Base-by-base conservation (phyloP, 2,113 vertebrate genomes). In the Martes martes region DNA sequence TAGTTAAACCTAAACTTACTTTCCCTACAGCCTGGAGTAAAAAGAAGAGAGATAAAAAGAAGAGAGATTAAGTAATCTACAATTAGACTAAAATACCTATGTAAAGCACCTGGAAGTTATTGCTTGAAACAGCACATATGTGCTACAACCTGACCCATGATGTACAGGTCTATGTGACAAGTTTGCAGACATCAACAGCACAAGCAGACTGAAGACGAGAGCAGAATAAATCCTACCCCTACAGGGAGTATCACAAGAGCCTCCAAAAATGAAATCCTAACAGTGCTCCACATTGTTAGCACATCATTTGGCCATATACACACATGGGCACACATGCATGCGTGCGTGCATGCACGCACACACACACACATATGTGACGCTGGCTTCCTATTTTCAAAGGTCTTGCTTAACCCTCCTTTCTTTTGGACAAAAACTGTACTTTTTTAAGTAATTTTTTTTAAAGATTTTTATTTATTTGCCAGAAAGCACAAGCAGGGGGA, bases 261-360 rank as follows among this genome's bases (percentile, higher is more conserved):
- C 33, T 63, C 6, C 33, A 28, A 11, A 88, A 55, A 47, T 36
- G 4, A 36, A 71, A 71, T 39, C 24, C 4, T 39, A 11, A 39
- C 11, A 59, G 33, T 7, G 14, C 26, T 83, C 69, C 45, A 4
- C 1, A 42, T 71, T 23, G 24, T 26, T 7, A n/a, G 14, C 45
- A 82, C 39, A 11, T 31, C 47, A 45, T 26, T 11, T 6, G 21
- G 61, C 50, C 47, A n/a, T 9, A 7, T 5, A 11, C 11, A 50
- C 19, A 33, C 1, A 45, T 3, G 11, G 23, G 21, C 8, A 28
- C 6, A 9, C 19, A 8, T 73, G 36, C 21, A 1, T 2, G 4
- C 9, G 10, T 4, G 61, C 61, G 2, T 52, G 50, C 26, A 6
- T 2, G 18, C 57, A 47, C 1, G 19, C 57, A 50, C n/a, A 36